These are phyloP conservation scores for Polypterus senegalus DNA, from an alignment of 2,113 vertebrate genomes.

Conservation along the genomic window DNA sequence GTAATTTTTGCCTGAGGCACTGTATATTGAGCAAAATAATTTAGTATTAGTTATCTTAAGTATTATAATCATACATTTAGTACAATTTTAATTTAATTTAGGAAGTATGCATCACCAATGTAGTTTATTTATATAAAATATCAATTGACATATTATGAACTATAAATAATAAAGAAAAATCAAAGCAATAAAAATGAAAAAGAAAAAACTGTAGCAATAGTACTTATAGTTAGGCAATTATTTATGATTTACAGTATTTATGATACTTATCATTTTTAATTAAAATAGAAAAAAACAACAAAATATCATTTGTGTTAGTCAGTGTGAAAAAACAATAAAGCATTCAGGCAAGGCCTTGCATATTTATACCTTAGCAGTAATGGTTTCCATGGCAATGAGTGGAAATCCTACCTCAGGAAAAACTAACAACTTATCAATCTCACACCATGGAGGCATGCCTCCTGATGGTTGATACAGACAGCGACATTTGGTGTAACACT, in stretches of 20 bases:
- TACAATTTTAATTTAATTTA: too few species aligned
- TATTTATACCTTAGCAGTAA: slow-evolving; percentile 20
- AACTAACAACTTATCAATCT: slow-evolving; percentile 32
- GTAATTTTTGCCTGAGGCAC: too few species aligned
- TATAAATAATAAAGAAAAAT: too few species aligned
- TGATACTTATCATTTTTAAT: slow-evolving; percentile 36
- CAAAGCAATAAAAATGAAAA: too few species aligned
- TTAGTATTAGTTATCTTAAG: too few species aligned
- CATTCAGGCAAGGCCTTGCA: slow-evolving; percentile 9
- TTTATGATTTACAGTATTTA: slow-evolving; percentile 49
- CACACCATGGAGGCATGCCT: slow-evolving; percentile 18
- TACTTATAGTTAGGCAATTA: slow-evolving; percentile 38
- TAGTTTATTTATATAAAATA: too few species aligned
- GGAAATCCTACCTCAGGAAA: slow-evolving; percentile 29
- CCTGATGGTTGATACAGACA: slow-evolving; percentile 21
- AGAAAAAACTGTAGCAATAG: not conserved
- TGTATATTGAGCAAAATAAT: too few species aligned
- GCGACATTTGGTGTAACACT: slow-evolving; percentile 13
- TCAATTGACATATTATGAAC: too few species aligned
- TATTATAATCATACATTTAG: too few species aligned
- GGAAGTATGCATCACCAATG: too few species aligned
- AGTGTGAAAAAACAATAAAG: slow-evolving; percentile 17
- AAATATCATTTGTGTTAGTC: slow-evolving; percentile 11
- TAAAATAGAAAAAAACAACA: slow-evolving; percentile 27
- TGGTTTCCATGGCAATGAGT: slow-evolving; percentile 35